Conservation (phyloP, 2,888 invertebrate genomes). For the Xanthorhoe spadicearia region DNA sequence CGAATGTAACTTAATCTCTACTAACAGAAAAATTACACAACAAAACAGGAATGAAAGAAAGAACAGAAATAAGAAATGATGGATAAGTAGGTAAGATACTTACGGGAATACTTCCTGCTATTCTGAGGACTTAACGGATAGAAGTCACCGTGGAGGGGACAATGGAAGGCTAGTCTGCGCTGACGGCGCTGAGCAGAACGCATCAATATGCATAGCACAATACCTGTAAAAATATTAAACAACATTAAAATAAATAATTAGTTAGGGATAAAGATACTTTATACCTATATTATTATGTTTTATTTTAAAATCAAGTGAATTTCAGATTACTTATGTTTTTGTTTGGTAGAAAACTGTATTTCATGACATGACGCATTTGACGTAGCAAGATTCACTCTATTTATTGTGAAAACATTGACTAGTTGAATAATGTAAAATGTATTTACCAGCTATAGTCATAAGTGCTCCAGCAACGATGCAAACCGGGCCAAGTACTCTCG, state of each 20-base stretch:
- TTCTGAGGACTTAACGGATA: conserved; percentile 89
- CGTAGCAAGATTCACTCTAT: not conserved
- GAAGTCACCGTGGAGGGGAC: conserved; percentile 91
- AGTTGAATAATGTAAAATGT: not conserved
- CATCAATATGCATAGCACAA: conserved; percentile 87
- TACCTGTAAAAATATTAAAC: conserved; percentile 71
- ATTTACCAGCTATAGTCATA: conserved; percentile 85
- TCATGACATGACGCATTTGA: no score
- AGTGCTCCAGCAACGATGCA: conserved; percentile 90
- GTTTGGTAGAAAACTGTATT: no score
- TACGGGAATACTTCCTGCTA: conserved; percentile 79
- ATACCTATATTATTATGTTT: no score
- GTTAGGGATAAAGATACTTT: not conserved
- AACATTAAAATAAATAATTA: no score
- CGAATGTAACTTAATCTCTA: no score
- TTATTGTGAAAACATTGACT: not conserved
- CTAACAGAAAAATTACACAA: no score
- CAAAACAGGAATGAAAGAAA: no score
- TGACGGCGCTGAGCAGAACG: conserved; percentile 87
- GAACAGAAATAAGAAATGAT: no score
- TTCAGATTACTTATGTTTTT: not conserved
- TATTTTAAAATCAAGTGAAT: no score
- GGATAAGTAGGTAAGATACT: conserved; percentile 50
- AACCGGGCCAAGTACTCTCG: conserved; percentile 88
- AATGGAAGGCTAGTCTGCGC: conserved; percentile 90